Evolutionary conservation across 2,888 invertebrate species (phyloP).

Genomic region (Aelia acuminata): DNA sequence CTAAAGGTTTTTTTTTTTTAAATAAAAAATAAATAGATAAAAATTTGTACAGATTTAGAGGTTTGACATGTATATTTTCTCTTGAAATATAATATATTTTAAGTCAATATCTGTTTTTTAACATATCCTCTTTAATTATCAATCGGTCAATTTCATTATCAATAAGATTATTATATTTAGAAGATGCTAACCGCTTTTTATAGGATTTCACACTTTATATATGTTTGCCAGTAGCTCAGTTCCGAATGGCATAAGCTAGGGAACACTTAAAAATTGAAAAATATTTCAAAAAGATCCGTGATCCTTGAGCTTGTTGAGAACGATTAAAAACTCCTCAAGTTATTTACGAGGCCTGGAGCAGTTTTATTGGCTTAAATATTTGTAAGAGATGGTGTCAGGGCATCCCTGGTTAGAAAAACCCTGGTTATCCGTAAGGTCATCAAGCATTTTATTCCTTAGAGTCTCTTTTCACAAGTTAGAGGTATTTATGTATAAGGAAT

Average conservation of each 20-base stretch:
- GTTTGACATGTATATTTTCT: too few species aligned
- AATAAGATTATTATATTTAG: too few species aligned
- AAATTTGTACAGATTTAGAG: too few species aligned
- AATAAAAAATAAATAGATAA: too few species aligned
- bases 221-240: too few species aligned
- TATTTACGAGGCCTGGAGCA: constrained; percentile 18
- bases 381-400: neutral
- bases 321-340: neutral
- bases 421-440: constrained; percentile 44
- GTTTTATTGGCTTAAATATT: constrained; percentile 34
- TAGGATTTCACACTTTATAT: too few species aligned
- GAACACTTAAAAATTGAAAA: neutral
- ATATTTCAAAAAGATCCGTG: neutral
- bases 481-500: neutral
- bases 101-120: too few species aligned
- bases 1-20: too few species aligned
- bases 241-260: neutral
- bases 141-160: too few species aligned
- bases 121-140: too few species aligned
- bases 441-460: neutral
- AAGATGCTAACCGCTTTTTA: too few species aligned
- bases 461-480: constrained; percentile 1
- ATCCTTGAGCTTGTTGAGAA: neutral
- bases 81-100: too few species aligned
- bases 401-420: constrained; percentile 40